Evolutionary conservation across 2,797 vertebrate species (phyloP).

Genomic region (Urophycis tenuis): DNA sequence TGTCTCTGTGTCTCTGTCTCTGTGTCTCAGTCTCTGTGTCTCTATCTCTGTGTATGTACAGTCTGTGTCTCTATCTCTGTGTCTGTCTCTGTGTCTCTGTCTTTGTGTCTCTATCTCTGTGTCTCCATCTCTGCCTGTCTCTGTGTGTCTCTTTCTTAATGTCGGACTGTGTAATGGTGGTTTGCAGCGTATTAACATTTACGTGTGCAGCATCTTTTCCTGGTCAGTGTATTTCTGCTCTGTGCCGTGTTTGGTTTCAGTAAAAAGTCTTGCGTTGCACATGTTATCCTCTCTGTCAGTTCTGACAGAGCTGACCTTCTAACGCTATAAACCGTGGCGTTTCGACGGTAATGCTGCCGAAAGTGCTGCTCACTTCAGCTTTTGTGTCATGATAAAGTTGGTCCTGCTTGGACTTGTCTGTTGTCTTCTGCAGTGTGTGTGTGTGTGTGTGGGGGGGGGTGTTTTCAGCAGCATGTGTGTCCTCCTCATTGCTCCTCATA

Average conservation of each 20-base stretch:
- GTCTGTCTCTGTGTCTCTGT: not conserved
- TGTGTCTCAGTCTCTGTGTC: no score
- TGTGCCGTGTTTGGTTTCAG: not conserved
- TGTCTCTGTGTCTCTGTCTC: no score
- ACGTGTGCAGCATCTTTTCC: not conserved
- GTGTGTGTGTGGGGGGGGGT: not conserved
- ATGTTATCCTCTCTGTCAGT: not conserved
- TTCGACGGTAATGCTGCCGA: not conserved
- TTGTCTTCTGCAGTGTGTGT: not conserved
- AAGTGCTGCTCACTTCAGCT: not conserved
- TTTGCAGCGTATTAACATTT: not conserved
- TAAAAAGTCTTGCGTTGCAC: not conserved
- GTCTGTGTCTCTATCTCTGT: no score
- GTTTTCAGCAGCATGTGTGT: no score
- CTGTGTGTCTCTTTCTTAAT: no score
- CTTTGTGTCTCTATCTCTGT: not conserved
- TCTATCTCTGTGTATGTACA: not conserved
- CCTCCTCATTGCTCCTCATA: no score
- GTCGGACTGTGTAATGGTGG: not conserved
- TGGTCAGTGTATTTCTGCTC: not conserved
- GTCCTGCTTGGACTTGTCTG: not conserved
- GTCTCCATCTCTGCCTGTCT: no score
- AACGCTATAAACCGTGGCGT: not conserved
- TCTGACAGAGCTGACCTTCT: not conserved
- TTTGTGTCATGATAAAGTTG: not conserved